Percentiles rank a stretch among this genome's conserved stretches.
Conservation (phyloP, 2,113 vertebrate species). For the Pleuronectes platessa region DNA sequence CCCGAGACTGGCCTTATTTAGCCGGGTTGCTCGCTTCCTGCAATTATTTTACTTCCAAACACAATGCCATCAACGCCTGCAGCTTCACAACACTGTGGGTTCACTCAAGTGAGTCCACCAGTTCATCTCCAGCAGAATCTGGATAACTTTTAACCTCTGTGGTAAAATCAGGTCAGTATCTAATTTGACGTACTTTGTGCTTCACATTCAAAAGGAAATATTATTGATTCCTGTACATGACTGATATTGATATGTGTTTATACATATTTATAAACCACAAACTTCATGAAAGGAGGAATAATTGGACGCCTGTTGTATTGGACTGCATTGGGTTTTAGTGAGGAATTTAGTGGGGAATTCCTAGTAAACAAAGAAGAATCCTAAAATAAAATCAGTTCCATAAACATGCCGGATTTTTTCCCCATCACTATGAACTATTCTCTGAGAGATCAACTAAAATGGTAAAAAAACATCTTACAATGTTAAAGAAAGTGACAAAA, state of each 20-base stretch:
- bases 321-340: no score
- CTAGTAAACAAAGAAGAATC: neutral
- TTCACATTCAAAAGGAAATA: neutral
- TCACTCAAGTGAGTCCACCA: constrained; percentile 68
- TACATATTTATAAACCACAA: neutral
- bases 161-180: neutral
- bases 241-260: neutral
- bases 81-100: constrained; percentile 68
- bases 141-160: constrained; percentile 59
- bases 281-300: no score
- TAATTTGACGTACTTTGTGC: neutral
- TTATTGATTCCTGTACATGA: neutral
- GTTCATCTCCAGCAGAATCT: constrained; percentile 52
- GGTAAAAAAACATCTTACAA: no score
- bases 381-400: neutral
- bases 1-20: constrained; percentile 78
- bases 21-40: constrained; percentile 76
- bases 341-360: neutral
- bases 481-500: no score
- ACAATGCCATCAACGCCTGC: constrained; percentile 66
- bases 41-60: constrained; percentile 81
- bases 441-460: no score
- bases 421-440: neutral
- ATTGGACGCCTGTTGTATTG: neutral
- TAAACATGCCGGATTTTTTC: neutral